These are phyloP conservation scores for Palloptera scutellata DNA, from an alignment of 2,888 invertebrate genomes.

Conservation along the genomic window DNA sequence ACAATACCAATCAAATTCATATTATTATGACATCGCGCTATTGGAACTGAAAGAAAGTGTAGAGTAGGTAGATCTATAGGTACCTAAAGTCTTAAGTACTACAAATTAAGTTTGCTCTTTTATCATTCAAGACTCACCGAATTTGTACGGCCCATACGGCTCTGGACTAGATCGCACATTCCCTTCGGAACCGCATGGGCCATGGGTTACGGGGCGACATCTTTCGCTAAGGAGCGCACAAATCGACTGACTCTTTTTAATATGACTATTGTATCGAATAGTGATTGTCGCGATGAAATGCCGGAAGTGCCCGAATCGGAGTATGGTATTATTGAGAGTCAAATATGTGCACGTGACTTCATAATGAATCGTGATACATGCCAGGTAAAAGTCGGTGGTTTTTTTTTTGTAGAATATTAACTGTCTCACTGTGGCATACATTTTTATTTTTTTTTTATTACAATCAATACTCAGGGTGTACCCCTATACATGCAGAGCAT, in stretches of 20 bases:
- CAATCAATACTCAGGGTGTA: too few species aligned
- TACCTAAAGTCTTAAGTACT: not conserved
- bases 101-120: not conserved
- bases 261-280: conserved; percentile 55
- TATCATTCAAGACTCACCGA: conserved; percentile 48
- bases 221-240: conserved; percentile 59
- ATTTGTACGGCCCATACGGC: conserved; percentile 68
- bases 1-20: conserved; percentile 43
- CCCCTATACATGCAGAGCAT: too few species aligned
- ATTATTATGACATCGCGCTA: conserved; percentile 58
- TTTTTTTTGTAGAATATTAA: too few species aligned
- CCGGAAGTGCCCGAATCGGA: conserved; percentile 48
- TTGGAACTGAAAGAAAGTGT: conserved; percentile 47
- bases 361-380: conserved; percentile 57
- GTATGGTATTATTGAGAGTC: conserved; percentile 53
- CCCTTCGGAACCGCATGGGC: conserved; percentile 66
- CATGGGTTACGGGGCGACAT: conserved; percentile 70
- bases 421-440: too few species aligned
- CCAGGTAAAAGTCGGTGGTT: conserved; percentile 46
- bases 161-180: conserved; percentile 63
- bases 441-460: too few species aligned
- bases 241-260: conserved; percentile 58
- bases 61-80: conserved; percentile 44
- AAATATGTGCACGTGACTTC: conserved; percentile 59
- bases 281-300: conserved; percentile 51